Conservation (phyloP, 2,888 invertebrate genomes). For the Apotomis betuletana region DNA sequence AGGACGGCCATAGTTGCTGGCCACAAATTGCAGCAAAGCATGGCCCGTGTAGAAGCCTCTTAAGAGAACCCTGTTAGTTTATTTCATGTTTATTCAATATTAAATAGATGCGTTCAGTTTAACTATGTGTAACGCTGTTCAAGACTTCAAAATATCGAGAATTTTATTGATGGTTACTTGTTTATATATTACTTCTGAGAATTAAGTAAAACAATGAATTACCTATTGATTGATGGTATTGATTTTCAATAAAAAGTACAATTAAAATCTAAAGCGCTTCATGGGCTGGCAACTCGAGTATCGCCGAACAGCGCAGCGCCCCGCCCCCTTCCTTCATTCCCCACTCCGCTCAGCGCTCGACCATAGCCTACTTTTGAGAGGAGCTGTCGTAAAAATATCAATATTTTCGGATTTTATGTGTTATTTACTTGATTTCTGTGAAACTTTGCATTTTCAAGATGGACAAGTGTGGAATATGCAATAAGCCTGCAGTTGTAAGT, state of each 20-base stretch:
- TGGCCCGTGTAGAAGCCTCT: too few relatives aligned
- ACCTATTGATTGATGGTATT: background rate
- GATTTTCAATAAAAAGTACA: conserved; percentile 31
- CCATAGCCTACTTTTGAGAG: conserved; percentile 62
- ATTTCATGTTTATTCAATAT: too few relatives aligned
- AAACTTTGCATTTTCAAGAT: conserved; percentile 56
- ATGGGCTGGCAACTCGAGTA: conserved; percentile 44
- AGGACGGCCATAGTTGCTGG: too few relatives aligned
- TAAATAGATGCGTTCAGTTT: conserved; percentile 9
- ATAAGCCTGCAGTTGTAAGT: conserved; percentile 77
- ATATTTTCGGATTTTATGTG: conserved; percentile 66
- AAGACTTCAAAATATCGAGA: background rate
- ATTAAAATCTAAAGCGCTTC: conserved; percentile 16
- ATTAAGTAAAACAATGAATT: background rate
- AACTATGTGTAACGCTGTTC: background rate
- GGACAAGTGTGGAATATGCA: conserved; percentile 80
- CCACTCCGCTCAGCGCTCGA: conserved; percentile 67
- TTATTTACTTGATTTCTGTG: conserved; percentile 57
- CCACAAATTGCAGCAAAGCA: too few relatives aligned
- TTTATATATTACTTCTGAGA: background rate
- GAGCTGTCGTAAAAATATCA: conserved; percentile 64
- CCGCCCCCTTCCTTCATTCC: conserved; percentile 54
- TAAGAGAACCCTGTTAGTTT: background rate
- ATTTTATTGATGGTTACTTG: background rate
- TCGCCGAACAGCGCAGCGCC: conserved; percentile 50